Percentiles rank a stretch among this genome's conserved stretches.
phyloP scores from a whole-genome alignment of 2,113 vertebrate genomes.

The Actenoides hombroni region DNA sequence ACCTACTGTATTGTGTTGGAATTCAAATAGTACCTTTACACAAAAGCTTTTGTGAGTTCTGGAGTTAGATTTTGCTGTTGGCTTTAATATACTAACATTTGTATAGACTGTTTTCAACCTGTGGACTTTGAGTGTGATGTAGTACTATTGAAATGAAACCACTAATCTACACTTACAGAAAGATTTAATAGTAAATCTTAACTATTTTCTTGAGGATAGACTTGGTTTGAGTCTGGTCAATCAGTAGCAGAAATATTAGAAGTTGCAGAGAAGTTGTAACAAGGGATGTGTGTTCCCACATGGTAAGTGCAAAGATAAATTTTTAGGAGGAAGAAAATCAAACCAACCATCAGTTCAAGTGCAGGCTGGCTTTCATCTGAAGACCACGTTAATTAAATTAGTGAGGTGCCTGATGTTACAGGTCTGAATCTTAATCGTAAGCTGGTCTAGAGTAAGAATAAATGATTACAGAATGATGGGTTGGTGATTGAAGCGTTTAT shows the following conservation, averaged over 20 bases:
- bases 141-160: background rate
- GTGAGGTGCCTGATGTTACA: background rate
- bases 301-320: background rate
- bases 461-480: background rate
- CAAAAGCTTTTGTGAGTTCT: background rate
- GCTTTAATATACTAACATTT: background rate
- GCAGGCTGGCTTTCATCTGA: background rate
- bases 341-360: rapidly evolving
- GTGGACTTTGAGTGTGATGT: background rate
- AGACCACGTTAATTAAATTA: background rate
- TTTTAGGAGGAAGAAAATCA: background rate
- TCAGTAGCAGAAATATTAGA: background rate
- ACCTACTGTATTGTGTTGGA: background rate
- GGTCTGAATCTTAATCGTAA: background rate
- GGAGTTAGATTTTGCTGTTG: background rate
- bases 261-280: background rate
- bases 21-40: background rate
- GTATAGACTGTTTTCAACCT: background rate
- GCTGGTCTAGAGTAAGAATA: background rate
- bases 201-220: background rate
- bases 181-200: background rate
- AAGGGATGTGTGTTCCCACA: background rate
- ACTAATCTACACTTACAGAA: background rate
- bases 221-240: background rate
- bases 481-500: background rate